These are phyloP conservation scores for Rousettus madagascariensis DNA, from an alignment of 2,797 vertebrate species.

Conservation along the genomic window DNA sequence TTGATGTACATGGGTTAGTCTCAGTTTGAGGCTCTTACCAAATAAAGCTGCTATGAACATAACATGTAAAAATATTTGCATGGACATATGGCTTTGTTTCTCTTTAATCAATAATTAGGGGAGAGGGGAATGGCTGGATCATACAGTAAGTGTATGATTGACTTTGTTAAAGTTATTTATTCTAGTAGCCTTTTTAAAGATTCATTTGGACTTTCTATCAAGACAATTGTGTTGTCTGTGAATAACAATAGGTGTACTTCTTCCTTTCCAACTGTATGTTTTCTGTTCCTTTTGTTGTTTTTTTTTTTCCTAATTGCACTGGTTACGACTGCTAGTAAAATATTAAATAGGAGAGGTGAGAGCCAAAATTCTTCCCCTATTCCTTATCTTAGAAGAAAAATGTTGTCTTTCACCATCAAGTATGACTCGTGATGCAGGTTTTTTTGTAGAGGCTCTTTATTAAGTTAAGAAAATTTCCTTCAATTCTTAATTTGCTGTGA, in stretches of 20 bases:
- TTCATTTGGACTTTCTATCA: neutral
- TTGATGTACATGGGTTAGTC: neutral
- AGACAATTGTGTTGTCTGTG: neutral
- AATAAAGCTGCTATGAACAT: neutral
- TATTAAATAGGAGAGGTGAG: neutral
- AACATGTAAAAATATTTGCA: no score
- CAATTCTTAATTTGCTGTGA: neutral
- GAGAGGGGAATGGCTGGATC: neutral
- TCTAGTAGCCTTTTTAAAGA: neutral
- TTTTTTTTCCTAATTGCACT: neutral
- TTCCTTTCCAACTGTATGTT: neutral
- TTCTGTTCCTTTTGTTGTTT: neutral
- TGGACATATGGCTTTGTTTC: neutral
- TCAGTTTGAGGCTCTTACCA: neutral
- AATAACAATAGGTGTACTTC: neutral
- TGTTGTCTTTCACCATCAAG: neutral
- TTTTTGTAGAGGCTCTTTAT: neutral
- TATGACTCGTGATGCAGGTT: neutral
- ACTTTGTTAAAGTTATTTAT: neutral
- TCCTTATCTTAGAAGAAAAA: neutral
- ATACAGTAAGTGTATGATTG: neutral
- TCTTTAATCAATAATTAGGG: neutral
- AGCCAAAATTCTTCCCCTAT: neutral
- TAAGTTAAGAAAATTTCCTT: neutral
- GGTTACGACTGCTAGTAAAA: neutral